A percentile compares a stretch with the other conserved stretches of the same genome.
phyloP scores from a whole-genome alignment of 2,797 vertebrate genomes.

The Parambassis ranga region DNA sequence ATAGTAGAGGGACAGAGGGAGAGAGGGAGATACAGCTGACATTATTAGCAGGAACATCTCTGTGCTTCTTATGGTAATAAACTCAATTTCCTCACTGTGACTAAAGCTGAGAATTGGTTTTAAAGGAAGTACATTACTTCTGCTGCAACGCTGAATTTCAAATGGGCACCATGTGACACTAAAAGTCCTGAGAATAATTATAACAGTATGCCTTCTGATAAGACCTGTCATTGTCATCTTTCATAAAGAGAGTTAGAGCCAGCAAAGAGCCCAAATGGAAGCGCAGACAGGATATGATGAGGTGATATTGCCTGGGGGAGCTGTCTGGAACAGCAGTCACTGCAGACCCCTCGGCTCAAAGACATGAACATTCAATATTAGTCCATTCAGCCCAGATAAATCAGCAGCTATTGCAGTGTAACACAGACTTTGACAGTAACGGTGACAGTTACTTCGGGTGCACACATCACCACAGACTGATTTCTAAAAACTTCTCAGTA shows the following conservation, averaged over 20 bases:
- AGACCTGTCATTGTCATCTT: constrained; percentile 47
- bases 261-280: constrained; percentile 36
- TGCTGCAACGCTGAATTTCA: constrained; percentile 20
- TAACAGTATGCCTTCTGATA: constrained; percentile 32
- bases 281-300: constrained; percentile 46
- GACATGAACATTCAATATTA: constrained; percentile 33
- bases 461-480: too few relatives aligned
- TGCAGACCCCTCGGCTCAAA: constrained; percentile 8
- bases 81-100: constrained; percentile 1
- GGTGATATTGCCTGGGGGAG: constrained; percentile 46
- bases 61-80: background rate
- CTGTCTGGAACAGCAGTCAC: constrained; percentile 17
- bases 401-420: constrained; percentile 16
- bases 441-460: too few relatives aligned
- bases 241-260: constrained; percentile 52
- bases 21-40: background rate
- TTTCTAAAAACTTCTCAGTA: too few relatives aligned
- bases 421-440: too few relatives aligned
- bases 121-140: constrained; percentile 18
- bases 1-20: background rate
- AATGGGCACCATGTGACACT: background rate
- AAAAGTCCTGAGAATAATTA: constrained; percentile 47
- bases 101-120: constrained; percentile 26
- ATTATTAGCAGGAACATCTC: background rate
- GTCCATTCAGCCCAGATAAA: constrained; percentile 18